Evolutionary conservation across 2,888 invertebrate genomes (phyloP).

Genomic region (Caenorhabditis zanzibari): DNA sequence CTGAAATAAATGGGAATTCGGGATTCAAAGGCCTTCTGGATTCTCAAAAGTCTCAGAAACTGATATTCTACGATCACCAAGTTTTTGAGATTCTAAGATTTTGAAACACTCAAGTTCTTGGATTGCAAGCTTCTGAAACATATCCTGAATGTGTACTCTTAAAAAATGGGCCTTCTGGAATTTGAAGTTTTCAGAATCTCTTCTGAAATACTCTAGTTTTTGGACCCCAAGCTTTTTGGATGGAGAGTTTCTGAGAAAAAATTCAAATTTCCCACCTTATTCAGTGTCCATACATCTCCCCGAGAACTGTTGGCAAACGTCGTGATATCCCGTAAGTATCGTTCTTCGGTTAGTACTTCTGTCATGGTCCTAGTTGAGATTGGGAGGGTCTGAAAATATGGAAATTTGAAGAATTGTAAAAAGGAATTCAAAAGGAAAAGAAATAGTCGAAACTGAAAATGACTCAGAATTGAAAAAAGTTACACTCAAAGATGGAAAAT

Average conservation of each 20-base stretch:
- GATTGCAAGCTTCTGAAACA: too few species aligned
- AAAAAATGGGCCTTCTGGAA: too few species aligned
- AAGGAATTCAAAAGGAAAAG: constrained; percentile 16
- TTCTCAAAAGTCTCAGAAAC: background rate
- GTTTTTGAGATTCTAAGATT: background rate
- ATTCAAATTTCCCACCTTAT: constrained; percentile 35
- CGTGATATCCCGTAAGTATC: constrained; percentile 47
- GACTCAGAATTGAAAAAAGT: too few species aligned
- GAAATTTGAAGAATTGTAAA: background rate
- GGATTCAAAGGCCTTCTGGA: background rate
- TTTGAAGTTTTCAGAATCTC: too few species aligned
- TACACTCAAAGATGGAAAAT: too few species aligned
- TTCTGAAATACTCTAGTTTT: too few species aligned
- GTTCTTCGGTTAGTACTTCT: constrained; percentile 43
- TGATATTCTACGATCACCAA: too few species aligned
- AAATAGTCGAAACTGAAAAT: too few species aligned
- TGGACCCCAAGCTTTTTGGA: too few species aligned
- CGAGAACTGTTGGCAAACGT: constrained; percentile 49
- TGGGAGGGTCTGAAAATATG: background rate
- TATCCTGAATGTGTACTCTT: too few species aligned
- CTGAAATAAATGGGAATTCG: constrained; percentile 27
- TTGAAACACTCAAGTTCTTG: background rate
- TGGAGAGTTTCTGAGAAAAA: background rate
- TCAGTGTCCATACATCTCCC: constrained; percentile 60
- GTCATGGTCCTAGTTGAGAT: constrained; percentile 9